Evolutionary conservation across 2,888 invertebrate species (phyloP).

Genomic region (Ceriagrion tenellum): DNA sequence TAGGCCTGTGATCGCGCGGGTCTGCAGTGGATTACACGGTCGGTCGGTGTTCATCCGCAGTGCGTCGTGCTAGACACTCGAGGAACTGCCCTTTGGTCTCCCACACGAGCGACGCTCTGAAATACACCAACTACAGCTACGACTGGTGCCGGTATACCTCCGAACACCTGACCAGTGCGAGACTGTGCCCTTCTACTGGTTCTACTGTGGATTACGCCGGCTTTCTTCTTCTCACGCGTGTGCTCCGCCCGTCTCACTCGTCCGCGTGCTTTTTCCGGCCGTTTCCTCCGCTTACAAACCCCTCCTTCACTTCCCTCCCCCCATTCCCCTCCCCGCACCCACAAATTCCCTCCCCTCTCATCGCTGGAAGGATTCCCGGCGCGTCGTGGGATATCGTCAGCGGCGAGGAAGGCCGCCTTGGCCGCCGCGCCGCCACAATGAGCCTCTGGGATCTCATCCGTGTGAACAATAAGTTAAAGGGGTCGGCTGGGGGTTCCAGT

Average conservation of each 20-base stretch:
- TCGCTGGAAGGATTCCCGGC: neutral
- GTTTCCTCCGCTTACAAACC: too few species aligned
- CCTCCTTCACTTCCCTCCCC: neutral
- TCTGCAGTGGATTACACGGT: too few species aligned
- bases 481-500: constrained; percentile 34
- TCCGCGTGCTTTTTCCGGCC: neutral
- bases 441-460: constrained; percentile 45
- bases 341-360: neutral
- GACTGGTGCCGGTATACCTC: too few species aligned
- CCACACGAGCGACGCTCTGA: too few species aligned
- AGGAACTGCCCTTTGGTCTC: too few species aligned
- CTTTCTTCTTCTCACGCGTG: neutral
- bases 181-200: too few species aligned
- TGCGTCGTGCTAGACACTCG: too few species aligned
- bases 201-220: too few species aligned
- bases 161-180: too few species aligned
- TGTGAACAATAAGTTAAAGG: constrained; percentile 11
- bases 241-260: neutral
- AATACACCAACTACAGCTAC: too few species aligned
- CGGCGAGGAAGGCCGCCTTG: constrained; percentile 69
- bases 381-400: constrained; percentile 63
- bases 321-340: neutral
- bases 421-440: constrained; percentile 64
- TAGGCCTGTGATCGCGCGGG: too few species aligned
- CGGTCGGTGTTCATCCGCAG: too few species aligned